Base-by-base conservation (phyloP, 2,797 vertebrate genomes). In the Notolepis coatsorum region DNA sequence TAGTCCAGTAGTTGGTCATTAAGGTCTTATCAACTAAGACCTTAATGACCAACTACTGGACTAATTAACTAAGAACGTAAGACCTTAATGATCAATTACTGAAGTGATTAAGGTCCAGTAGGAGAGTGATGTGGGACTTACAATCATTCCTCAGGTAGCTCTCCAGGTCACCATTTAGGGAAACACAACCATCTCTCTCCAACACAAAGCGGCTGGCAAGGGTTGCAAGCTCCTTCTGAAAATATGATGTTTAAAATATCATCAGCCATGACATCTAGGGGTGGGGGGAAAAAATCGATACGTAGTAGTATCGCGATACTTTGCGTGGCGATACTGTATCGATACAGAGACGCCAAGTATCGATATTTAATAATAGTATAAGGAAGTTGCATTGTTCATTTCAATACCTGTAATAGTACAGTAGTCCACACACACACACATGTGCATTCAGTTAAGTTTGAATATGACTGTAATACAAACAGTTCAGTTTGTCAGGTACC, bases 131-230 rank as follows among this genome's bases (percentile, higher is more conserved):
- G 2, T 50, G 9, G 23, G 9, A 65, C 93, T 91, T 86, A 98
- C 96, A 61, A 81, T 75, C 94, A 51, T 50, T 88, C 68, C 88
- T 78, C 52, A 99, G 88, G 64, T 96, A 93, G 2, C 54, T 50
- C 47, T 96, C 94, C 33, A 98, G 75, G 7, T 90, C 92, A 41
- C 91, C 87, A 13, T 79, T 89, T 48, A 98, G 83, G 46, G 85
- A 93, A 31, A 95, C 86, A 33, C 80, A 85, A 43, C 93, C 94
- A 7, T 94, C 92, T 0, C 90, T 94, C 66, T 95, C 93, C 81
- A 95, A 84, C 51, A 98, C 93, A 35, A 92, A 97, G n/a, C 83
- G 91, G 43, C 94, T 77, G 10, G 97, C 92, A 3, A 91, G 57
- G 1, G 87, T 66, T 0, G 93, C 96, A 57, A 98, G 90, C 80